Base-by-base conservation (phyloP, 92 coral and sea anemone genomes). In the Epizoanthus ramosus region DNA sequence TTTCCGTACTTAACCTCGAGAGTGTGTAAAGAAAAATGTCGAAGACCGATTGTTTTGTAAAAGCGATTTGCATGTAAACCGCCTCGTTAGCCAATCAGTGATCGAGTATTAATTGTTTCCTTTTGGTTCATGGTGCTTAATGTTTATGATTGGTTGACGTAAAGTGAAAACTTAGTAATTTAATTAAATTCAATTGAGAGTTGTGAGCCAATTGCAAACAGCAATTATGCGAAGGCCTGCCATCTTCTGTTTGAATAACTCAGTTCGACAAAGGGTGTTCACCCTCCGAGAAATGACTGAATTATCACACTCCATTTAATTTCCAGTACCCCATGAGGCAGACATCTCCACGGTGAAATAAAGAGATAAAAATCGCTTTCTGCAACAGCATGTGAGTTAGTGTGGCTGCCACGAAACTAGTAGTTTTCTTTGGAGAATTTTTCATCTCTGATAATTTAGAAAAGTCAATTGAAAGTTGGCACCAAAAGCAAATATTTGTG, bases 21-120 rank as follows among this genome's bases (percentile, higher is more conserved):
- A 80, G 79, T 86, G 89, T 93, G 94, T 88, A 79, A 87, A 59
- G 58, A 63, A 88, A 93, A 91, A 86, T 88, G 94, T 68, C 90
- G 83, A 79, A 88, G 75, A 47, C 66, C 85, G 88, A 93, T 93
- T 93, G 94, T 89, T 93, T 93, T 91, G 91, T 91, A 91, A 91
- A 93, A 89, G 76, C 79, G 88, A 92, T 93, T 93, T 88, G 97
- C 92, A 89, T 86, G 77, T 79, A 53, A 87, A 71, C 74, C 74
- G 68, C 85, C 45, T 8, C 41, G 56, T 72, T 82, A 61, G 80
- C 97, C 97, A 93, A 93, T 93, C 90, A 89, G 75, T 4, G 50
- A 10, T 43, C 72, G 25, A 61, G 2, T 60, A 59, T 81, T 91
- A 87, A 93, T 88, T 88, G 97, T 88, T 85, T 91, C 85, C 77